Conservation (phyloP, 2,888 invertebrate species). For the Cheilosia vernalis region DNA sequence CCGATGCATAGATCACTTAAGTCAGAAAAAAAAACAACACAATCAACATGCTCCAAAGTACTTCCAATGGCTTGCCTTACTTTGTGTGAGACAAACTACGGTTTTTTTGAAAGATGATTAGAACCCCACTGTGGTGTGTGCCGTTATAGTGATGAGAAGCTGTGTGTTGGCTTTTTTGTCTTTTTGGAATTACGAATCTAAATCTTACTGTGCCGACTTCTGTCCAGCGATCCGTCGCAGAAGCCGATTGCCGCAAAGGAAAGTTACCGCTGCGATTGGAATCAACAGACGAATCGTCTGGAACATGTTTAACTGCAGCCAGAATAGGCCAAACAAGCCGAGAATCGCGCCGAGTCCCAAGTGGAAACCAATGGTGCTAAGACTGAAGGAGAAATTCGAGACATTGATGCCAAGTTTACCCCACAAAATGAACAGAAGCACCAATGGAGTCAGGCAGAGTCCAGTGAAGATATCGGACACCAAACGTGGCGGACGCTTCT, state of each 20-base stretch:
- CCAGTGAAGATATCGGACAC: constrained; percentile 96
- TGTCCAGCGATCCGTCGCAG: constrained; percentile 87
- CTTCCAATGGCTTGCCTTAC: constrained; percentile 10
- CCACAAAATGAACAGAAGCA: constrained; percentile 94
- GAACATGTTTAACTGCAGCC: constrained; percentile 98
- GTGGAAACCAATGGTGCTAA: constrained; percentile 95
- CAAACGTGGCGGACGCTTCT: constrained; percentile 93
- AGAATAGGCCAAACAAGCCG: constrained; percentile 94
- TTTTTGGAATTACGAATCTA: constrained; percentile 44
- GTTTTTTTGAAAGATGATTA: constrained; percentile 33
- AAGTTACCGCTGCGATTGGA: constrained; percentile 93
- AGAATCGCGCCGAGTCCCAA: constrained; percentile 95
- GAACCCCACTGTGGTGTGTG: constrained; percentile 37
- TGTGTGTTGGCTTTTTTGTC: constrained; percentile 38
- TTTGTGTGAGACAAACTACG: constrained; percentile 56
- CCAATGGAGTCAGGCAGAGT: constrained; percentile 91
- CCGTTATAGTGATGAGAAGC: constrained; percentile 39
- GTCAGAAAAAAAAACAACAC: constrained; percentile 43
- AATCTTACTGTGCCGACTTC: constrained; percentile 59
- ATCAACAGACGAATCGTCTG: constrained; percentile 95
- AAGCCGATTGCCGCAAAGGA: constrained; percentile 96
- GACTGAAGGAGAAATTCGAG: constrained; percentile 90
- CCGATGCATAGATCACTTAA: constrained; percentile 49
- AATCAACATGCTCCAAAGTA: constrained; percentile 6
- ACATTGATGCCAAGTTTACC: constrained; percentile 93